Evolutionary conservation across 2,113 vertebrate genomes (phyloP).

Genomic region (Epinephelus moara): DNA sequence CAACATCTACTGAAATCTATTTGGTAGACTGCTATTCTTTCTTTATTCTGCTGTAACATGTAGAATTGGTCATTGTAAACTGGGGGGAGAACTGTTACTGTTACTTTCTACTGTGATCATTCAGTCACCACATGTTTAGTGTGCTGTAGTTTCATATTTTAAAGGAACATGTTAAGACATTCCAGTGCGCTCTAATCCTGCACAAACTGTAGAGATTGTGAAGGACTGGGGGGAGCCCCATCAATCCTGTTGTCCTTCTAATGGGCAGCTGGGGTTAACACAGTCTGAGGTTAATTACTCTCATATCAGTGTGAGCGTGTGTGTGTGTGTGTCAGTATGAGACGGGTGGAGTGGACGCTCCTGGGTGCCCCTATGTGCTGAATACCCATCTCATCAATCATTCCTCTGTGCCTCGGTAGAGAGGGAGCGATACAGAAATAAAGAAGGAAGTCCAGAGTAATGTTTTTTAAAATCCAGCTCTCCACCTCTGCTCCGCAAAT

Average conservation of each 20-base stretch:
- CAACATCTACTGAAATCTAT: not conserved
- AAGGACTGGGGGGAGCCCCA: constrained; percentile 80
- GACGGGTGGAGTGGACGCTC: constrained; percentile 73
- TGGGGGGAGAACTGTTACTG: too few relatives aligned
- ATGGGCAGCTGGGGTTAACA: constrained; percentile 83
- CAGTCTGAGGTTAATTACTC: constrained; percentile 89
- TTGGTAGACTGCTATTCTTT: not conserved
- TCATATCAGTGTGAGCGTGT: constrained; percentile 76
- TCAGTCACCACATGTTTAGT: not conserved
- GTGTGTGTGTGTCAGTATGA: constrained; percentile 49
- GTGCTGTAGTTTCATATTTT: not conserved
- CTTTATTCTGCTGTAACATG: too few relatives aligned
- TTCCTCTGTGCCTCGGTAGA: constrained; percentile 66
- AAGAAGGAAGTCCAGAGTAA: constrained; percentile 64
- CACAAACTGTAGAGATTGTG: constrained; percentile 60
- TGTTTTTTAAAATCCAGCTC: constrained; percentile 71
- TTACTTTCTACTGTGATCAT: constrained; percentile 3
- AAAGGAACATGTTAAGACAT: constrained; percentile 18
- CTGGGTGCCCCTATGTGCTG: constrained; percentile 78
- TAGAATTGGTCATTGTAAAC: too few relatives aligned
- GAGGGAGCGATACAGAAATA: constrained; percentile 57
- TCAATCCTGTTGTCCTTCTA: constrained; percentile 87
- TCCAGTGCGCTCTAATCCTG: constrained; percentile 46
- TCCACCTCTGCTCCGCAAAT: constrained; percentile 66
- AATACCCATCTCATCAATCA: constrained; percentile 85